phyloP scores from a whole-genome alignment of 1,140 invertebrate genomes.

The Drosophila suzukii region DNA sequence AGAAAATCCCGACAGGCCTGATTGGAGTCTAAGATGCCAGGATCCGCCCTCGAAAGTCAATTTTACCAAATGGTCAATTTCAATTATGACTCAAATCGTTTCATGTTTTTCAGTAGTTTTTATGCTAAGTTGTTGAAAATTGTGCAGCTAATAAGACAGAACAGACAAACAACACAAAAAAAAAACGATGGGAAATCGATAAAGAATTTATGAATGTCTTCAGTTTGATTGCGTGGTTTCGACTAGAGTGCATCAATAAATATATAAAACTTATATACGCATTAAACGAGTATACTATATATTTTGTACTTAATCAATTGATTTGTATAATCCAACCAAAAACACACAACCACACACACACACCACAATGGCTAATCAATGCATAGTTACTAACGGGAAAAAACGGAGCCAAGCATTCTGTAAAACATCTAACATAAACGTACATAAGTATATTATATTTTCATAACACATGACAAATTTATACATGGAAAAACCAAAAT shows the following conservation, averaged over 20 bases:
- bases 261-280: conserved; percentile 46
- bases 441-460: conserved; percentile 83
- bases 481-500: conserved; percentile 64
- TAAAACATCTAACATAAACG: conserved; percentile 74
- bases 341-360: conserved; percentile 25
- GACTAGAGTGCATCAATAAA: conserved; percentile 58
- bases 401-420: conserved; percentile 75
- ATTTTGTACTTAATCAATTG: conserved; percentile 71
- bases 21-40: conserved; percentile 12
- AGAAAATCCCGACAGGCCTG: conserved; percentile 2
- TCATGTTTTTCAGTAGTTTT: conserved; percentile 67
- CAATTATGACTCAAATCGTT: conserved; percentile 54
- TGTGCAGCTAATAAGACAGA: conserved; percentile 52
- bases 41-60: conserved; percentile 65
- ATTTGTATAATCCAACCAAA: conserved; percentile 65
- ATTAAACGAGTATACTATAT: conserved; percentile 59
- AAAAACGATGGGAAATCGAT: conserved; percentile 40
- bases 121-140: conserved; percentile 73
- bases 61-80: conserved; percentile 73
- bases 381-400: conserved; percentile 75
- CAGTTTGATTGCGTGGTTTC: conserved; percentile 79
- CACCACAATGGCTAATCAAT: conserved; percentile 65
- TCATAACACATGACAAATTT: conserved; percentile 83
- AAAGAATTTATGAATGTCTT: conserved; percentile 69
- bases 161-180: conserved; percentile 13